These are phyloP conservation scores for Plutomurus gul DNA, from an alignment of 1,140 invertebrate genomes.

Conservation along the genomic window DNA sequence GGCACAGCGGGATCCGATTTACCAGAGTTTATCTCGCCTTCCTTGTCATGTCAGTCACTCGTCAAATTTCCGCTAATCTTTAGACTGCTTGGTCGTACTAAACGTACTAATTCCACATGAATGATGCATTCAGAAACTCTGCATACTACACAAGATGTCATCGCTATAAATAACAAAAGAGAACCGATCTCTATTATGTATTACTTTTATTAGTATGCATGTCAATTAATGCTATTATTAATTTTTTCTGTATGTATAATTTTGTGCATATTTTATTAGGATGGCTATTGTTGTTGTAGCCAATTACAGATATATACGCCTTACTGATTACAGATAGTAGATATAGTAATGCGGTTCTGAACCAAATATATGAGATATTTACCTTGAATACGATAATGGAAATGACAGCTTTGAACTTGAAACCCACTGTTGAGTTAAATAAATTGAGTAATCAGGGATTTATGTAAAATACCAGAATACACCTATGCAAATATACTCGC, in stretches of 20 bases:
- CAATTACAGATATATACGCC: background rate
- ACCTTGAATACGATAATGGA: conserved; percentile 3
- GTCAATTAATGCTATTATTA: too few relatives aligned
- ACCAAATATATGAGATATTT: too few relatives aligned
- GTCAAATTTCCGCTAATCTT: background rate
- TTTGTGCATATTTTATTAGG: too few relatives aligned
- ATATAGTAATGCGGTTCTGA: too few relatives aligned
- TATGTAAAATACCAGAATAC: background rate
- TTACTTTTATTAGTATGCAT: too few relatives aligned
- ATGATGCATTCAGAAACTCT: background rate
- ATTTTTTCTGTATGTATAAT: background rate
- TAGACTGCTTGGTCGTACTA: background rate
- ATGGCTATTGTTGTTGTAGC: background rate
- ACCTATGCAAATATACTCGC: too few relatives aligned
- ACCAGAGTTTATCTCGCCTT: background rate
- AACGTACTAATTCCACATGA: background rate
- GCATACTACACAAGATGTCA: too few relatives aligned
- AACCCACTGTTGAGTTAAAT: background rate
- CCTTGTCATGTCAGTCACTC: background rate
- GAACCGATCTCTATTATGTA: too few relatives aligned
- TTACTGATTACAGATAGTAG: too few relatives aligned
- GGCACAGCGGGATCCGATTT: background rate
- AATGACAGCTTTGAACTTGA: background rate
- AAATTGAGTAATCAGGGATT: background rate
- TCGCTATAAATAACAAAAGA: too few relatives aligned